phyloP scores from a whole-genome alignment of 2,888 invertebrate species.

The Hartigia nigra region DNA sequence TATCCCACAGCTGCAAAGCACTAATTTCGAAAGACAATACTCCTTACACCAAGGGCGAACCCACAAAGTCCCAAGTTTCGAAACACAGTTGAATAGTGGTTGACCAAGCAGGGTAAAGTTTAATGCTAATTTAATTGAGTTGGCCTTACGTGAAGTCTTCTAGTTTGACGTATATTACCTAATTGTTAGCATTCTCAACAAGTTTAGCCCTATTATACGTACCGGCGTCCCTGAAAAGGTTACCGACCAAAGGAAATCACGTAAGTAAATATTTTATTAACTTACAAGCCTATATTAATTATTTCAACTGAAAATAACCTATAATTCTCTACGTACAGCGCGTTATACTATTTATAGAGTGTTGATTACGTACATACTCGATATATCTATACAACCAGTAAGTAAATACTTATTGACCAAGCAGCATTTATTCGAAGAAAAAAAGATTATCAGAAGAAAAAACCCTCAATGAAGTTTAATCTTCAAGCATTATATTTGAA shows the following conservation, averaged over 20 bases:
- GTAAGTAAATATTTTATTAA: no score
- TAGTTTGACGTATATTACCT: neutral
- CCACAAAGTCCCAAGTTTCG: neutral
- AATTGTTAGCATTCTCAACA: neutral
- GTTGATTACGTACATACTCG: neutral
- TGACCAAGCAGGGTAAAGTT: neutral
- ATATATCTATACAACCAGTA: neutral
- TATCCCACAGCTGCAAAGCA: neutral
- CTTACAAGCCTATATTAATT: neutral
- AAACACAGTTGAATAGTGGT: neutral
- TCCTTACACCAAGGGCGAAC: neutral
- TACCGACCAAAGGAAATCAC: no score
- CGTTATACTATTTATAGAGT: neutral
- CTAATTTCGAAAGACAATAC: neutral
- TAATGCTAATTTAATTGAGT: neutral
- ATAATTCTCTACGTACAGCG: neutral
- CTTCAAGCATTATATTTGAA: neutral
- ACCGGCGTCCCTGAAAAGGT: neutral
- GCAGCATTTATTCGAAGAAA: neutral
- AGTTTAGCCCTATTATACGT: neutral
- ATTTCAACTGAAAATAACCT: neutral
- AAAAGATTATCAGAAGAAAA: neutral
- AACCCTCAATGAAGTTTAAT: neutral
- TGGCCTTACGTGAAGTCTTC: neutral
- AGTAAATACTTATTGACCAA: neutral